Percentiles rank a stretch among this genome's conserved stretches.
phyloP scores from a whole-genome alignment of 2,113 vertebrate species.

The Hippoglossus stenolepis region DNA sequence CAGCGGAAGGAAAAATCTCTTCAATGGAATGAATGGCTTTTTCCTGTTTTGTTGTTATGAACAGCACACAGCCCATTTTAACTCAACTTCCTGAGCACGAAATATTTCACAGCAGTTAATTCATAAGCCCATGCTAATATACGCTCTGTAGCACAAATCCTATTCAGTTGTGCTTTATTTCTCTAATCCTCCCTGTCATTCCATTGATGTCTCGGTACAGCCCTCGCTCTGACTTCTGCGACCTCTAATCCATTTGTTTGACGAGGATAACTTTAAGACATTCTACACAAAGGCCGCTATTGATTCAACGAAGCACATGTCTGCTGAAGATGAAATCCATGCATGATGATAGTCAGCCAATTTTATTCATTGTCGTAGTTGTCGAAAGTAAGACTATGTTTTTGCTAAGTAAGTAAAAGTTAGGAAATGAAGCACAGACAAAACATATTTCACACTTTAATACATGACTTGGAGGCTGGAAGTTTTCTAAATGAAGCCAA shows the following conservation, averaged over 20 bases:
- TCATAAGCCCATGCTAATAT: conserved; percentile 46
- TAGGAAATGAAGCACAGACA: background rate
- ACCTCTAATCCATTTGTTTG: conserved; percentile 38
- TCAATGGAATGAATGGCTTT: background rate
- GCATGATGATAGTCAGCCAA: background rate
- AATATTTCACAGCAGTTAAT: conserved; percentile 45
- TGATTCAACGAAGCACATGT: conserved; percentile 39
- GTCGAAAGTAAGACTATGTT: too few species aligned
- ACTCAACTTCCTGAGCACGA: conserved; percentile 15
- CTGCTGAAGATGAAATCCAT: conserved; percentile 10
- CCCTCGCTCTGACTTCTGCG: conserved; percentile 23
- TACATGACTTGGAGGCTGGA: background rate
- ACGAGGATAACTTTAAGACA: conserved; percentile 34
- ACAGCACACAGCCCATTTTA: conserved; percentile 9
- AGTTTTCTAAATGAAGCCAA: background rate
- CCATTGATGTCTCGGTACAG: conserved; percentile 46
- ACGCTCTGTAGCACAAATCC: conserved; percentile 49
- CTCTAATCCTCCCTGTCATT: conserved; percentile 54
- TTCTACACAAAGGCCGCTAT: conserved; percentile 44
- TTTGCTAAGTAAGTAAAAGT: too few species aligned
- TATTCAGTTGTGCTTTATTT: conserved; percentile 55
- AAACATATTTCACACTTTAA: background rate
- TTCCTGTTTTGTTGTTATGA: conserved; percentile 16
- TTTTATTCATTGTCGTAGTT: conserved; percentile 1
- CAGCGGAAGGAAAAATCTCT: conserved; percentile 12